Conservation (phyloP, 1,140 invertebrate species). For the Ridgeia piscesae region DNA sequence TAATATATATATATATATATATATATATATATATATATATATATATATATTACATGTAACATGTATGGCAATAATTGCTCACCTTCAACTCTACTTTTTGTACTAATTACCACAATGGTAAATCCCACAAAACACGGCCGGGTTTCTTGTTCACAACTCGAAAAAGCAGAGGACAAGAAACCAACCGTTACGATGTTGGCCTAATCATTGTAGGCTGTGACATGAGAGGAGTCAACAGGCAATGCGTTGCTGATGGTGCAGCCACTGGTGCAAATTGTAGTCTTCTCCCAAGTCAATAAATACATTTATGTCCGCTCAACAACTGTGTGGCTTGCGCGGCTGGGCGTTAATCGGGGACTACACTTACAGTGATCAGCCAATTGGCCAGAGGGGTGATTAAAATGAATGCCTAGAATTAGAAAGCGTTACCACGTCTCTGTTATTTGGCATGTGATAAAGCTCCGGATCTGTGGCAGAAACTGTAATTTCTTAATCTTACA, state of each 20-base stretch:
- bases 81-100: no score
- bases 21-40: no score
- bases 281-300: conserved; percentile 1
- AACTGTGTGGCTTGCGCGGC: neutral
- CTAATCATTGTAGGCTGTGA: neutral
- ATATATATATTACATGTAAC: no score
- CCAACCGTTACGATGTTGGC: neutral
- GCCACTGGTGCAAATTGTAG: neutral
- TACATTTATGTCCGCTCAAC: neutral
- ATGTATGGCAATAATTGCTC: no score
- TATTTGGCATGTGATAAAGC: neutral
- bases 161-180: neutral
- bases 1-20: no score
- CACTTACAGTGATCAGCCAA: neutral
- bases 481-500: neutral
- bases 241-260: neutral
- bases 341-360: neutral
- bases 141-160: no score
- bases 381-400: neutral
- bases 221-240: neutral
- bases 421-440: neutral
- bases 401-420: neutral
- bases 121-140: no score
- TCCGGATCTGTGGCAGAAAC: neutral
- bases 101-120: no score